A percentile compares a stretch with the other conserved stretches of the same genome.
Evolutionary conservation across 2,113 vertebrate genomes (phyloP).

Genomic region (Heterotilapia buettikoferi): DNA sequence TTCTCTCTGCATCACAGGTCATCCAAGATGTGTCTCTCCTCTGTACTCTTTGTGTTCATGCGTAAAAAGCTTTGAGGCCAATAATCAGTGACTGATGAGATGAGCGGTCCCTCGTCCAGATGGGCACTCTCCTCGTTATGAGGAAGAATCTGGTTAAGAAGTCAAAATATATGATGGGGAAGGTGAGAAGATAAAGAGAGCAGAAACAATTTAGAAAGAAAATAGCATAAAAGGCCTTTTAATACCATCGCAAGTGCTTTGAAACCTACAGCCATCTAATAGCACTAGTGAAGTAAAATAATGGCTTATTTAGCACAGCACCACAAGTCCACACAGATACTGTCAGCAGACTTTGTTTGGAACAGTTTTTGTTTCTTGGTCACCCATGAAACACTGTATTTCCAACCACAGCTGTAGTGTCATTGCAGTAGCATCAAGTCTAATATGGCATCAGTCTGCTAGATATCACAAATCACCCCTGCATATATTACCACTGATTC

Average conservation of each 20-base stretch:
- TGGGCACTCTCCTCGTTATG: neutral
- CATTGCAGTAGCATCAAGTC: neutral
- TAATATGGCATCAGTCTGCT: neutral
- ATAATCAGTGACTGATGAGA: neutral
- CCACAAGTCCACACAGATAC: accelerated
- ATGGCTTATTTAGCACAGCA: neutral
- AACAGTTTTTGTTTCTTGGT: neutral
- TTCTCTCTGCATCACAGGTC: neutral
- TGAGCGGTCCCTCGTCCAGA: neutral
- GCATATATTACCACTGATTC: neutral
- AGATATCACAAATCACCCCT: neutral
- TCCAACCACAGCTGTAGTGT: neutral
- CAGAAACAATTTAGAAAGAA: neutral
- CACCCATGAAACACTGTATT: neutral
- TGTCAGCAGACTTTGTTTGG: neutral
- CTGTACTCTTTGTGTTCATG: neutral
- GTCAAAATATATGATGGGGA: neutral
- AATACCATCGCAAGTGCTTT: accelerated
- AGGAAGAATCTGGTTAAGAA: neutral
- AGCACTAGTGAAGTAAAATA: neutral
- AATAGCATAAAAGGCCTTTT: neutral
- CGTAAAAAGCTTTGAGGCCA: neutral
- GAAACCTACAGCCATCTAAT: neutral
- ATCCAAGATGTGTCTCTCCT: neutral
- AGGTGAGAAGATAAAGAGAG: neutral